Evolutionary conservation across 2,797 vertebrate species (phyloP), one percentile per base, ranked within the genome.

Genomic region (Darevskia mixta): DNA sequence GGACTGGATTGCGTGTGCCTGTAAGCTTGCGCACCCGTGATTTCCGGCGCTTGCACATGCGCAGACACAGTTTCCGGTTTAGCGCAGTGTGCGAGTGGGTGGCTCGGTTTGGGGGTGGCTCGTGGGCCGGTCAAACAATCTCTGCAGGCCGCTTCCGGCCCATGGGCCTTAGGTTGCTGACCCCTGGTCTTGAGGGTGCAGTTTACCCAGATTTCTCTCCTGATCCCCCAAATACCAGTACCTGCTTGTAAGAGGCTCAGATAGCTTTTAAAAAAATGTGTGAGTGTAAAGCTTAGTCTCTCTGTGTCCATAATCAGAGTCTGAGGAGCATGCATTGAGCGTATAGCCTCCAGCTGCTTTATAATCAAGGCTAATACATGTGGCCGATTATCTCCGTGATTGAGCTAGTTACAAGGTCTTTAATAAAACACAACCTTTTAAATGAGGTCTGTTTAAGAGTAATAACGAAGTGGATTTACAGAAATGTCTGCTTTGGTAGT

Each of bases 301-400:
- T 13, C n/a, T 7, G 5, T 58, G 27, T 58, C n/a, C 7, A 20
- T 58, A 58, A 45, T n/a, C 0, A 18, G 55, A 32, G n/a, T 35
- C 49, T 58, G 17, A 45, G 55, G 23, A n/a, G 15, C 23, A 27
- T 79, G n/a, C 20, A 5, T 2, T 49, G 4, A 1, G 0, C 35
- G 29, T 20, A 64, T 58, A 5, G 89, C 76, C 25, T 20, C 25
- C 17, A 84, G 1, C 71, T 91, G 55, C 29, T 88, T 41, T 69
- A 29, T 73, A 85, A 78, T 0, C 69, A 84, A 29, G 69, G 80
- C 61, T 85, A 43, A 85, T 85, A 89, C 71, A 64, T 86, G 86
- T 83, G 80, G 35, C 93, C 92, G 76, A 27, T 93, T 93, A 35
- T 88, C 73, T 76, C 88, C 71, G 18, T 83, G 90, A 86, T 90